Evolutionary conservation across 2,888 invertebrate genomes (phyloP).

Genomic region (Smittia aterrima): DNA sequence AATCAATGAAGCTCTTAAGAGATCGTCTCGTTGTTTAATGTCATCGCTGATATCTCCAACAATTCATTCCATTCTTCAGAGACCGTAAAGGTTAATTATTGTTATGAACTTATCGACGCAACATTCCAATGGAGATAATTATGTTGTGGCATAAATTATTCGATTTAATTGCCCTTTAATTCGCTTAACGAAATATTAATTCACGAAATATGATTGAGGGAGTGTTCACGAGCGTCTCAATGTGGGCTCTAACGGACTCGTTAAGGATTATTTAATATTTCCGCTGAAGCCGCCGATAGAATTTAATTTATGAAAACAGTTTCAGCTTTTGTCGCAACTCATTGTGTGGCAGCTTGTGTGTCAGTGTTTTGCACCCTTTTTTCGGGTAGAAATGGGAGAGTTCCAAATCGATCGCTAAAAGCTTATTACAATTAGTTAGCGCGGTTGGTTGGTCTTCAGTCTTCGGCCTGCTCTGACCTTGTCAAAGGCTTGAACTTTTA

Average conservation of each 20-base stretch:
- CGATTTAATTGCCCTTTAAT: slow-evolving; percentile 27
- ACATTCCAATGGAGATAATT: background rate
- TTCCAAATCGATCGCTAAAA: too few species aligned
- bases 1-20: background rate
- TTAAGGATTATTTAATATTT: slow-evolving; percentile 6
- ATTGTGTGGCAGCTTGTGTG: too few species aligned
- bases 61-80: background rate
- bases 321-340: background rate
- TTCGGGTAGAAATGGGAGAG: too few species aligned
- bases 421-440: too few species aligned
- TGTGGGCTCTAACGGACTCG: background rate
- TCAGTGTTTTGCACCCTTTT: too few species aligned
- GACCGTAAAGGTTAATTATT: background rate
- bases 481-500: too few species aligned
- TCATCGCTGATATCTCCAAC: background rate
- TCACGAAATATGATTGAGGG: background rate
- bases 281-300: background rate
- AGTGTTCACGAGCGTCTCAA: slow-evolving; percentile 3
- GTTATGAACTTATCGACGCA: slow-evolving; percentile 21
- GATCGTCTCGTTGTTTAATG: background rate
- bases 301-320: background rate
- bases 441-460: too few species aligned
- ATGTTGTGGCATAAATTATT: background rate
- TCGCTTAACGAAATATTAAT: slow-evolving; percentile 33
- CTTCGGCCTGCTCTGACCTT: too few species aligned